Evolutionary conservation across 2,113 vertebrate species (phyloP).

Genomic region (Excalfactoria chinensis): DNA sequence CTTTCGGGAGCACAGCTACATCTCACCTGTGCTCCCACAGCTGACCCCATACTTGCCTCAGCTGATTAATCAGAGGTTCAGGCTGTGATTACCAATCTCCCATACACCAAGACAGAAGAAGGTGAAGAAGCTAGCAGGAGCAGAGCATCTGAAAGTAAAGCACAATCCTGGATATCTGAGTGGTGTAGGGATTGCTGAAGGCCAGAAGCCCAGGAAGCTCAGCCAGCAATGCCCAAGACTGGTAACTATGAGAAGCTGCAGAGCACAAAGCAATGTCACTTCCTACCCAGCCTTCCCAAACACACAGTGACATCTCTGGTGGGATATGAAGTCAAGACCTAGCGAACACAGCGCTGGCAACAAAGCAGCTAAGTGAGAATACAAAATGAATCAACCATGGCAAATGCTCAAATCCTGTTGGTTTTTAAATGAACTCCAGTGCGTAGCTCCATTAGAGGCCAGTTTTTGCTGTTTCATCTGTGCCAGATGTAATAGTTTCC

Average conservation of each 20-base stretch:
- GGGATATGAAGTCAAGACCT: neutral
- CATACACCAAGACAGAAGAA: neutral
- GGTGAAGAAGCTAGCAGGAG: neutral
- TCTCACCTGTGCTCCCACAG: too few relatives aligned
- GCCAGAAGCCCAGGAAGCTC: neutral
- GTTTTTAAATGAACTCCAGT: neutral
- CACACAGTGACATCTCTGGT: neutral
- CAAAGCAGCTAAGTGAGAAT: neutral
- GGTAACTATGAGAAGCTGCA: neutral
- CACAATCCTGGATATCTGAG: neutral
- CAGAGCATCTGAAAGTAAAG: neutral
- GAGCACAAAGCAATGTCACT: neutral
- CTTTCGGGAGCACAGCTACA: too few relatives aligned
- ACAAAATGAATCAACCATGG: neutral
- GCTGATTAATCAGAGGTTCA: too few relatives aligned
- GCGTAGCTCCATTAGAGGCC: neutral
- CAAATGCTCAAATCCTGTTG: neutral
- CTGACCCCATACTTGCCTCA: too few relatives aligned
- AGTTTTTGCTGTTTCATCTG: neutral
- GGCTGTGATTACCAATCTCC: too few relatives aligned
- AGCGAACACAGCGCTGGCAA: fast-evolving
- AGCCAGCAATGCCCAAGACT: neutral
- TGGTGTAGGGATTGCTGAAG: neutral
- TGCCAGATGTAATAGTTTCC: neutral
- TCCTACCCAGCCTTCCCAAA: neutral